These are phyloP conservation scores for Rhinopithecus roxellana DNA, from an alignment of 2,113 vertebrate species.

Conservation along the genomic window DNA sequence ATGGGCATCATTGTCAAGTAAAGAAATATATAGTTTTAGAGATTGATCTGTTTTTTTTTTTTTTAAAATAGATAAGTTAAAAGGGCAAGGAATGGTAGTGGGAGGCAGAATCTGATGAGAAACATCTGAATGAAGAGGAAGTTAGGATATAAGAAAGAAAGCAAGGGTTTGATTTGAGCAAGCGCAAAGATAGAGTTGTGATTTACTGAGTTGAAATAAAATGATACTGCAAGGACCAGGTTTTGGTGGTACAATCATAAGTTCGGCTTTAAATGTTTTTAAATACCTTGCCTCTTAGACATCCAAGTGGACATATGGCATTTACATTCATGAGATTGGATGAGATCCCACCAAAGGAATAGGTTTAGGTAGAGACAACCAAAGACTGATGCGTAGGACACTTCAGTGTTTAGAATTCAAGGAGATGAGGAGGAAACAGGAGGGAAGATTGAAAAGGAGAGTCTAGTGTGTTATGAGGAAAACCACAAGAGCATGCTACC, in stretches of 20 bases:
- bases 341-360: background rate
- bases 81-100: background rate
- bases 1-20: background rate
- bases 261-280: background rate
- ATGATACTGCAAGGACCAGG: background rate
- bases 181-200: background rate
- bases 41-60: background rate
- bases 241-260: background rate
- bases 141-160: background rate
- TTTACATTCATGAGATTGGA: conserved; percentile 1
- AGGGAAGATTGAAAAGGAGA: background rate
- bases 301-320: background rate
- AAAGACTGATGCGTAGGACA: background rate
- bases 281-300: background rate
- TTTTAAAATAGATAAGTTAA: background rate
- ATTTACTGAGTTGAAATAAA: conserved; percentile 15
- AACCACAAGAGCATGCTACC: background rate
- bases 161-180: background rate
- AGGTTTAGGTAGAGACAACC: background rate
- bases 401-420: background rate
- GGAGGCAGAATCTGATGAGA: background rate
- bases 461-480: background rate
- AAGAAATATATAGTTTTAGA: background rate
- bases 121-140: background rate
- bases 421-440: background rate